Evolutionary conservation across 2,888 invertebrate genomes (phyloP).

Genomic region (Gerris lacustris): DNA sequence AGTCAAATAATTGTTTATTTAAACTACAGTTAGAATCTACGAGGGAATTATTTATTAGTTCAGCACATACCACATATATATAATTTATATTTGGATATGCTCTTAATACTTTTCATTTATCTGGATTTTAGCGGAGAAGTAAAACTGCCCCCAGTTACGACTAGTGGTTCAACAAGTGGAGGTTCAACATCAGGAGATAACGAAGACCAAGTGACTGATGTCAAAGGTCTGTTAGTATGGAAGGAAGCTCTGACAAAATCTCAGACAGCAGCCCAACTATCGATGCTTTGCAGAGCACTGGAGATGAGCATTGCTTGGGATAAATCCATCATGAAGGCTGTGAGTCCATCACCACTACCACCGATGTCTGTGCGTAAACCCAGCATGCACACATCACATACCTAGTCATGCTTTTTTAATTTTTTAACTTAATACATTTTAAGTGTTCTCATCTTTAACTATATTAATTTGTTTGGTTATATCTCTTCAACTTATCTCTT

Average conservation of each 20-base stretch:
- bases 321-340: slow-evolving; percentile 98
- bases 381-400: slow-evolving; percentile 16
- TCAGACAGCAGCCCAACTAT: slow-evolving; percentile 77
- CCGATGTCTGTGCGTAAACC: slow-evolving; percentile 25
- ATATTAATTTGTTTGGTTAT: no score
- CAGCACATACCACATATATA: no score
- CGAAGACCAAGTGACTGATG: slow-evolving; percentile 19
- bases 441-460: slow-evolving; percentile 2
- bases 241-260: slow-evolving; percentile 75
- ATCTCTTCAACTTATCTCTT: no score
- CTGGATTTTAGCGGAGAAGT: background rate
- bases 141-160: background rate
- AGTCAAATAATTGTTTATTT: no score
- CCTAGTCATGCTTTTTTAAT: slow-evolving; percentile 14
- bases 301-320: slow-evolving; percentile 95
- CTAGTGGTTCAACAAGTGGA: background rate
- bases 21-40: no score
- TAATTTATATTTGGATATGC: no score
- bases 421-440: no score
- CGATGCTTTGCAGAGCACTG: slow-evolving; percentile 76
- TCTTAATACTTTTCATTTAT: no score
- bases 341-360: slow-evolving; percentile 45
- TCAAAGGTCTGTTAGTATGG: slow-evolving; percentile 71
- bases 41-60: no score
- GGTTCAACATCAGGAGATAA: slow-evolving; percentile 17